Evolutionary conservation across 1,140 invertebrate species (phyloP), one percentile per base, ranked within the genome.

Genomic region (Drosophila ohnishii): DNA sequence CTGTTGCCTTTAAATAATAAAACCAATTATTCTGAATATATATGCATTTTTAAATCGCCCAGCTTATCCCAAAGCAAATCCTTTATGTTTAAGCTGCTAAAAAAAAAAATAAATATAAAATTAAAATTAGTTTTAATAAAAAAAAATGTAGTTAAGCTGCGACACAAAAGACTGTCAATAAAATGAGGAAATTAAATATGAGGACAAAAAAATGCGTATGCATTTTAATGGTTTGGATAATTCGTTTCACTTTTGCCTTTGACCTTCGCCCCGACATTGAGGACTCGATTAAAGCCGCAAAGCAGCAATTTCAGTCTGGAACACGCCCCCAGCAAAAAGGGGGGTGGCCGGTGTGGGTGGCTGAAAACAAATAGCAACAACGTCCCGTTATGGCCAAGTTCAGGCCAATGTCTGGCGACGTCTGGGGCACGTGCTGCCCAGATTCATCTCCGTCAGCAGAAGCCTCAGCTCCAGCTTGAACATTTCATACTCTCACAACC

Each of bases 371-470:
- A 70, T 44, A 66, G 37, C 62, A 65, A 70, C 61, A 66, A 44
- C 56, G 59, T 39, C 34, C 53, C 14, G 51, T 57, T 69, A 61
- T 83, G 72, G 62, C 72, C 67, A 85, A 80, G 81, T 74, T 84
- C 66, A 77, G 66, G 62, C 64, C 75, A 66, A 70, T 72, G 80
- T 75, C 73, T 75, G 71, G 71, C 73, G 53, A 44, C 48, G 70
- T 74, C 70, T 74, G 35, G 34, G 69, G 82, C 81, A 85, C 81
- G 81, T 85, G 82, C 82, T 85, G 82, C 69, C 78, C 81, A 86
- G 81, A 85, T 85, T 85, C 78, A 85, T 85, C 81, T 81, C 57
- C 80, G 81, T 85, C 81, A 85, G 74, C 60, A 45, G 60, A 78
- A 80, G 82, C 61, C 61, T 63, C 35, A 59, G 13, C 40, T 53